Conservation (phyloP, 2,113 vertebrate genomes). For the Ptyas mucosa region DNA sequence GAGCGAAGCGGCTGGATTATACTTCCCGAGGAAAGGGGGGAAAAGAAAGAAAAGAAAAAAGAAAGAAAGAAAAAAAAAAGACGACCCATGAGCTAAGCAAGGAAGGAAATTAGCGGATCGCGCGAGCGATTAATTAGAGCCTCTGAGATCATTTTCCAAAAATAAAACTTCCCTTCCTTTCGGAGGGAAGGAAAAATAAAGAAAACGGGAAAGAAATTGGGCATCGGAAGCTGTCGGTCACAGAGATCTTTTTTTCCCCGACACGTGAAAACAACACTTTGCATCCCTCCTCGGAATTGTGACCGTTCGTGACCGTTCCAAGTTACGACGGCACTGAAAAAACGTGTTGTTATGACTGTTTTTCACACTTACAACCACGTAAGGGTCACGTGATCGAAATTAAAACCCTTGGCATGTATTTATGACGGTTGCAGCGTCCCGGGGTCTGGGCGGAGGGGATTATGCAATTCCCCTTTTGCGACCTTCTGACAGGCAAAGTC, state of each 20-base stretch:
- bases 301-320: too few species aligned
- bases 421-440: too few species aligned
- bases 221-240: not conserved
- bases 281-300: too few species aligned
- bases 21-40: slow-evolving; percentile 64
- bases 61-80: not conserved
- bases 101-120: slow-evolving; percentile 51
- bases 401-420: too few species aligned
- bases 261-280: not conserved
- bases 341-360: rapidly evolving
- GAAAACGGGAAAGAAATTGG: not conserved
- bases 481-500: too few species aligned
- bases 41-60: not conserved
- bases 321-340: too few species aligned
- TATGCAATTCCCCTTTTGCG: too few species aligned
- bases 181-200: not conserved
- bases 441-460: too few species aligned
- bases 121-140: slow-evolving; percentile 58
- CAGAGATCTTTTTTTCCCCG: not conserved
- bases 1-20: slow-evolving; percentile 79
- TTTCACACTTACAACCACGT: too few species aligned
- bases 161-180: slow-evolving; percentile 47
- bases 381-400: too few species aligned
- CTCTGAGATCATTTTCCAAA: slow-evolving; percentile 40
- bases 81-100: slow-evolving; percentile 7